A percentile compares a stretch with the other conserved stretches of the same genome.
Evolutionary conservation across 2,113 vertebrate genomes (phyloP).

Genomic region (Sinocyclocheilus grahami): DNA sequence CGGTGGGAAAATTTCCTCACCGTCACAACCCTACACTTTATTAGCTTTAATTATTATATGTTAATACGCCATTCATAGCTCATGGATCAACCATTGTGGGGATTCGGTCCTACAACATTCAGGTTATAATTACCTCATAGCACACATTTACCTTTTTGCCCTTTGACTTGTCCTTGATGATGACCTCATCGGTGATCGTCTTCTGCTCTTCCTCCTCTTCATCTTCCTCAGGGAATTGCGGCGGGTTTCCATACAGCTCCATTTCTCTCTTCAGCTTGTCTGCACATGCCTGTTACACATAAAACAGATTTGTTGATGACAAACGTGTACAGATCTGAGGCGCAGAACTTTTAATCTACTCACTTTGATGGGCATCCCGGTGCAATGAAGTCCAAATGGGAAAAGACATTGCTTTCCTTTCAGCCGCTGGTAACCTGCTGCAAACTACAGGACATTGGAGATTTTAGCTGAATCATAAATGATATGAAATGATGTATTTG

Average conservation of each 20-base stretch:
- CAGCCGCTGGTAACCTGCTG: constrained; percentile 87
- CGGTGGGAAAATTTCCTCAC: too few species aligned
- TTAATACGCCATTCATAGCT: too few species aligned
- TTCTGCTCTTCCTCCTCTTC: constrained; percentile 84
- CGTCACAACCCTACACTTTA: too few species aligned
- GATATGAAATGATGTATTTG: not conserved
- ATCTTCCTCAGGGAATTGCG: constrained; percentile 93
- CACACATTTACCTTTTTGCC: constrained; percentile 87
- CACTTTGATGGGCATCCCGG: constrained; percentile 99
- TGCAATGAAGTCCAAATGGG: constrained; percentile 96
- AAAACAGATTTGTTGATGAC: not conserved
- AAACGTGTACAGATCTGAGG: not conserved
- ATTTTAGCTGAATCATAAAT: not conserved
- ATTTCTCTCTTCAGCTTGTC: constrained; percentile 97
- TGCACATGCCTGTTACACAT: constrained; percentile 85
- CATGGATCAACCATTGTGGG: too few species aligned
- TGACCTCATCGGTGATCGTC: constrained; percentile 76
- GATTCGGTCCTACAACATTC: not conserved
- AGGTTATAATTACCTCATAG: not conserved
- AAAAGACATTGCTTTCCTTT: constrained; percentile 93
- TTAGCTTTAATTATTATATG: not conserved
- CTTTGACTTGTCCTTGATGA: constrained; percentile 95
- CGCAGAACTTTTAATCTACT: constrained; percentile 50
- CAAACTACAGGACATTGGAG: constrained; percentile 75
- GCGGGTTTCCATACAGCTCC: constrained; percentile 92